These are phyloP conservation scores for Lasiommata megera DNA, from an alignment of 2,888 invertebrate species.

Conservation along the genomic window DNA sequence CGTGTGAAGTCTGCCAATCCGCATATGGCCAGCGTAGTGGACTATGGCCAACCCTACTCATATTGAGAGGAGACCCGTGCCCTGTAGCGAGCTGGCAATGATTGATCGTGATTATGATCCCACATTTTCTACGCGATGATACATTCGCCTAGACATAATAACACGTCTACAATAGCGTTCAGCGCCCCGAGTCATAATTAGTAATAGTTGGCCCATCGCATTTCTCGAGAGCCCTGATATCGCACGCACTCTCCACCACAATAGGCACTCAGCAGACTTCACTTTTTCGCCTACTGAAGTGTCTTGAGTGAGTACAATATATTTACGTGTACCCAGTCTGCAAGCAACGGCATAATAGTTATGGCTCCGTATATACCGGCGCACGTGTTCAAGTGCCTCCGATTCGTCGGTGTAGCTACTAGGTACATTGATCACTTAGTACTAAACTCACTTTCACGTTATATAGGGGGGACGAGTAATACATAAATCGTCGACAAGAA, in stretches of 20 bases:
- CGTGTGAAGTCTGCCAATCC: no score
- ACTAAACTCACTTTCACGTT: slow-evolving; percentile 2
- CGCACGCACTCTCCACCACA: slow-evolving; percentile 53
- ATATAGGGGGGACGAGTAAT: background rate
- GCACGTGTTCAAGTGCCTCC: slow-evolving; percentile 40
- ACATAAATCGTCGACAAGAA: background rate
- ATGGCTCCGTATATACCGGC: slow-evolving; percentile 14
- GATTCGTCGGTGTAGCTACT: slow-evolving; percentile 15
- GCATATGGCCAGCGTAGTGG: no score
- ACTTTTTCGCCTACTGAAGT: slow-evolving; percentile 55
- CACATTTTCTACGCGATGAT: no score
- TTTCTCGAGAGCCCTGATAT: slow-evolving; percentile 51
- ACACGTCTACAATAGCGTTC: background rate
- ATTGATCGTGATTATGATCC: no score
- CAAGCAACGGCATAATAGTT: slow-evolving; percentile 21
- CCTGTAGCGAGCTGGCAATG: no score
- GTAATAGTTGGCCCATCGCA: slow-evolving; percentile 44
- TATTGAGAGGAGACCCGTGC: no score
- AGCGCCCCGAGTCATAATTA: slow-evolving; percentile 47
- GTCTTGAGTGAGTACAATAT: slow-evolving; percentile 55
- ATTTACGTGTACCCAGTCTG: slow-evolving; percentile 35
- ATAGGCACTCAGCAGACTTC: slow-evolving; percentile 53
- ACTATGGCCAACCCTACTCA: no score
- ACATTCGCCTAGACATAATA: no score
- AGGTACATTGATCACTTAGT: slow-evolving; percentile 13